A percentile compares a stretch with the other conserved stretches of the same genome.
Evolutionary conservation across 2,888 invertebrate genomes (phyloP).

Genomic region (Thymelicus sylvestris): DNA sequence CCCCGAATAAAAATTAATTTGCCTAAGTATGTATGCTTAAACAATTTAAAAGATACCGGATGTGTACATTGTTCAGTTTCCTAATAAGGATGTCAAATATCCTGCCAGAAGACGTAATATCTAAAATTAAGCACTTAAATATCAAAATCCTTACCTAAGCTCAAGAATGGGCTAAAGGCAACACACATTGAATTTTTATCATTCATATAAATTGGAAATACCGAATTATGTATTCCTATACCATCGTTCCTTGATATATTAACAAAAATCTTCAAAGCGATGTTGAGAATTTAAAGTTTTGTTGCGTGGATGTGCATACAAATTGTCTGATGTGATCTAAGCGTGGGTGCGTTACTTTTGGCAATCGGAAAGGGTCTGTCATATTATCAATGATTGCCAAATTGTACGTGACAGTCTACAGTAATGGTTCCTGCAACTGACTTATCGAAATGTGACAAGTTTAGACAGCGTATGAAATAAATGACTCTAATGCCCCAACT

Average conservation of each 20-base stretch:
- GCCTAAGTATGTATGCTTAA: not conserved
- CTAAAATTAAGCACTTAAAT: constrained; percentile 33
- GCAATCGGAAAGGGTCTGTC: constrained; percentile 63
- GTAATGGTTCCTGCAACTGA: not conserved
- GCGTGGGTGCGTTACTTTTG: constrained; percentile 52
- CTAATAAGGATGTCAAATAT: constrained; percentile 25
- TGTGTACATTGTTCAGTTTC: constrained; percentile 17
- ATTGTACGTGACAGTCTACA: constrained; percentile 18
- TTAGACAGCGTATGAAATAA: not conserved
- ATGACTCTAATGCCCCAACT: too few relatives aligned
- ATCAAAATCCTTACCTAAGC: constrained; percentile 38
- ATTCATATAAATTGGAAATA: constrained; percentile 47
- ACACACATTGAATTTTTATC: constrained; percentile 51
- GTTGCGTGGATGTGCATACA: constrained; percentile 54
- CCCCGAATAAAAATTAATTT: too few relatives aligned
- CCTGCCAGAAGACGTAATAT: constrained; percentile 21
- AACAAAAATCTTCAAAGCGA: constrained; percentile 68
- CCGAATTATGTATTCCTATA: constrained; percentile 63
- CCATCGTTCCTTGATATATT: constrained; percentile 59
- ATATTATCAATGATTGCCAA: constrained; percentile 45
- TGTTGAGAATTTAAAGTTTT: constrained; percentile 64
- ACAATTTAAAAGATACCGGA: constrained; percentile 2
- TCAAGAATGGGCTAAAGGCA: constrained; percentile 46
- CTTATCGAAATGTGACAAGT: not conserved
- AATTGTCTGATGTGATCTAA: constrained; percentile 47